Evolutionary conservation across 2,797 vertebrate genomes (phyloP).

Genomic region (Pipistrellus nathusii): DNA sequence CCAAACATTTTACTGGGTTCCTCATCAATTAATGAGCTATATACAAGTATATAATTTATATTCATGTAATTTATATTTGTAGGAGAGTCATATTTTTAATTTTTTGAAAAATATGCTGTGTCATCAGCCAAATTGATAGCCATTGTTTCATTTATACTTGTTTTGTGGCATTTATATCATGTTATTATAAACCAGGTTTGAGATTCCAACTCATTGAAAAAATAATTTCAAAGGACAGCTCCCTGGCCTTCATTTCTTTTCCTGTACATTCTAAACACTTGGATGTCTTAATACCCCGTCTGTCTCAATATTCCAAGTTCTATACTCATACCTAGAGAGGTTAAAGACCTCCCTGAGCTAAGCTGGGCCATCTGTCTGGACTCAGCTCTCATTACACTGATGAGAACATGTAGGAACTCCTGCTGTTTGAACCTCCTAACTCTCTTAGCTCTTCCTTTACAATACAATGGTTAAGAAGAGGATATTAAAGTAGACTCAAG

Average conservation of each 20-base stretch:
- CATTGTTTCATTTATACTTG: background rate
- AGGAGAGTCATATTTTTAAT: background rate
- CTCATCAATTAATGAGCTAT: background rate
- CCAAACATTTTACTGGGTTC: background rate
- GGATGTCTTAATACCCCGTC: background rate
- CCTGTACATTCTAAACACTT: background rate
- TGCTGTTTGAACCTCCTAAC: background rate
- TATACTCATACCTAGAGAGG: background rate
- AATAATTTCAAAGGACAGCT: background rate
- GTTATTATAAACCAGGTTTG: constrained; percentile 1
- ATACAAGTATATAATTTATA: background rate
- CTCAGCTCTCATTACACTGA: background rate
- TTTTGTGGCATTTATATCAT: background rate
- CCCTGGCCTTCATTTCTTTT: background rate
- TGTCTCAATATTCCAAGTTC: background rate
- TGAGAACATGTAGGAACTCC: background rate
- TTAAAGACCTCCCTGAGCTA: background rate
- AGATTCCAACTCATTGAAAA: background rate
- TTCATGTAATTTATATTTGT: background rate
- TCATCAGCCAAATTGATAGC: background rate
- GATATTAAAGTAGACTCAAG: background rate
- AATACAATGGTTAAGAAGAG: background rate
- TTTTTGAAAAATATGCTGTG: constrained; percentile 32
- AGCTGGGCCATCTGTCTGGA: background rate
- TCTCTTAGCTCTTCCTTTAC: background rate